Evolutionary conservation across 2,797 vertebrate genomes (phyloP).

Genomic region (Xiphophorus birchmanni): DNA sequence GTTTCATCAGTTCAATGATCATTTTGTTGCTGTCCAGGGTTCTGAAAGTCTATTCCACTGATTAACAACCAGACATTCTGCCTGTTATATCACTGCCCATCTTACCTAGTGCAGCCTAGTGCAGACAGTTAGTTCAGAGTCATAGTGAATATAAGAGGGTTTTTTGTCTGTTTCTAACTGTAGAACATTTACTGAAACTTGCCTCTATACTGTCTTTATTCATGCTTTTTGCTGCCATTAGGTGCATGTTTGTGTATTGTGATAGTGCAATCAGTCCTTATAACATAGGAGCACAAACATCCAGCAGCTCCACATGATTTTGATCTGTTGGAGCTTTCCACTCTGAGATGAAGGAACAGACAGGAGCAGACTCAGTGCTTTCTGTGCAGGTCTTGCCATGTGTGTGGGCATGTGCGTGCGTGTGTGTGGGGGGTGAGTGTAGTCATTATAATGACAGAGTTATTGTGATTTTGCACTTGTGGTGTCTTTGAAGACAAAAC

Average conservation of each 20-base stretch:
- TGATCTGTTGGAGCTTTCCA: not conserved
- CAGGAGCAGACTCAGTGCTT: not conserved
- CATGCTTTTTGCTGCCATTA: not conserved
- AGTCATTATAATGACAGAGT: conserved; percentile 1
- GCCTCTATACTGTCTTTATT: not conserved
- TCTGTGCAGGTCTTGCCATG: not conserved
- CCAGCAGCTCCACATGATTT: not conserved
- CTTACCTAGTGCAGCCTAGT: not conserved
- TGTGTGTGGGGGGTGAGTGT: not conserved
- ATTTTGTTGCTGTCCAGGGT: not conserved
- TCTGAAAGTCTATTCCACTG: not conserved
- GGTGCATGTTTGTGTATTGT: not conserved
- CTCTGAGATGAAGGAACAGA: not conserved
- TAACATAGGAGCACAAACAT: not conserved
- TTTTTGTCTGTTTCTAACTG: not conserved
- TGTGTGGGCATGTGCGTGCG: not conserved
- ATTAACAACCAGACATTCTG: not conserved
- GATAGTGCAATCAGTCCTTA: not conserved
- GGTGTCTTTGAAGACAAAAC: conserved; percentile 10
- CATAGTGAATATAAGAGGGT: not conserved
- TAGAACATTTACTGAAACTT: not conserved
- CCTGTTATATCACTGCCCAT: not conserved
- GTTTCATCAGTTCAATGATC: not conserved
- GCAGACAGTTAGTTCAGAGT: not conserved
- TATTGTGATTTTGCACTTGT: conserved; percentile 3